Conservation (phyloP, 1,140 invertebrate species). For the Centruroides sculpturatus region DNA sequence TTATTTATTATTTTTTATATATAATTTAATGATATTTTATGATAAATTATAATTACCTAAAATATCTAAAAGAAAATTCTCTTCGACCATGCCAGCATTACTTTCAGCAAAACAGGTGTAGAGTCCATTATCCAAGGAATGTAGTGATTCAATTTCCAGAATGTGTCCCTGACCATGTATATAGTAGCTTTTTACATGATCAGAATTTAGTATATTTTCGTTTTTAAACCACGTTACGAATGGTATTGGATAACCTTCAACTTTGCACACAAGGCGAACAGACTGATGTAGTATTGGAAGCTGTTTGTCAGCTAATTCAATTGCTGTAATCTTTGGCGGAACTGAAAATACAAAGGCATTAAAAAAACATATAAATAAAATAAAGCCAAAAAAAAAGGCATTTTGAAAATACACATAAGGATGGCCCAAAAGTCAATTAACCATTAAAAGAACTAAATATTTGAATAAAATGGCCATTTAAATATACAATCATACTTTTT, state of each 20-base stretch:
- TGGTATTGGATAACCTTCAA: slow-evolving; percentile 50
- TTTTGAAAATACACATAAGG: no score
- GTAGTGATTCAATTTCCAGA: slow-evolving; percentile 21
- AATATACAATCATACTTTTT: no score
- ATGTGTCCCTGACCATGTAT: slow-evolving; percentile 10
- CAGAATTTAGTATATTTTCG: slow-evolving; percentile 34
- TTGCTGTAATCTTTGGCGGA: slow-evolving; percentile 6
- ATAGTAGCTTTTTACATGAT: slow-evolving; percentile 2
- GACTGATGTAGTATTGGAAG: slow-evolving; percentile 5
- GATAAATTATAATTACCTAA: slow-evolving; percentile 21
- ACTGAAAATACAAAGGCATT: slow-evolving; percentile 1
- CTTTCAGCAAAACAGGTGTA: slow-evolving; percentile 26
- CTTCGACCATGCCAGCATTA: slow-evolving; percentile 24
- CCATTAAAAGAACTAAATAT: no score
- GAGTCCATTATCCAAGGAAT: slow-evolving; percentile 20
- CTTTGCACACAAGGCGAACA: slow-evolving; percentile 8
- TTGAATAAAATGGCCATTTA: no score
- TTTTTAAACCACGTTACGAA: slow-evolving; percentile 67
- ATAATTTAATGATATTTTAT: background rate
- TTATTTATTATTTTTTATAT: no score
- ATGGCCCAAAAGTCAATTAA: no score
- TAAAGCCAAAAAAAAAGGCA: no score
- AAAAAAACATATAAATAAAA: no score
- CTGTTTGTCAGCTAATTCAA: background rate
- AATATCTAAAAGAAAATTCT: slow-evolving; percentile 26